Percentiles rank a stretch among this genome's conserved stretches.
Evolutionary conservation across 2,888 invertebrate genomes (phyloP).

Genomic region (Prenolepis imparis): DNA sequence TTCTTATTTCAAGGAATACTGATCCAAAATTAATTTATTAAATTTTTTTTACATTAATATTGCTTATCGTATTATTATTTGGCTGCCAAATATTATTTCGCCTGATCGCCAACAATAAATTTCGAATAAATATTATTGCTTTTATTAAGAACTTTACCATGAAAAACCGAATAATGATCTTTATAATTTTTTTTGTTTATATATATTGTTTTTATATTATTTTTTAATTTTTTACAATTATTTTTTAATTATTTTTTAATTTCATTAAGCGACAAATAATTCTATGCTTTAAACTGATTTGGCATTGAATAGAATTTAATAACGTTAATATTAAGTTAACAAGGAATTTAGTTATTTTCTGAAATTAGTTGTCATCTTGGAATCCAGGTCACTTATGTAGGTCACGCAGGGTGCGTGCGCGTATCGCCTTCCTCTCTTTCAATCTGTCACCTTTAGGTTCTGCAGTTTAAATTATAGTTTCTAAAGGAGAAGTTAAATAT

Average conservation of each 20-base stretch:
- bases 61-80: background rate
- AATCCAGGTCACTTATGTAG: constrained; percentile 60
- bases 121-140: background rate
- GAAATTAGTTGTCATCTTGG: constrained; percentile 20
- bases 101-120: background rate
- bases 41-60: background rate
- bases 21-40: background rate
- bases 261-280: no score
- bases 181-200: background rate
- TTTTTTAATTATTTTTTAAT: no score
- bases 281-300: background rate
- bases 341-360: constrained; percentile 22
- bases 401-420: constrained; percentile 55
- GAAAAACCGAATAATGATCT: background rate
- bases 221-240: no score
- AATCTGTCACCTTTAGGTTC: constrained; percentile 5
- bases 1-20: background rate
- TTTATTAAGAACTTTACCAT: background rate
- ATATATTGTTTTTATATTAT: background rate
- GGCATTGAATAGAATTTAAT: background rate
- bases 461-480: constrained; percentile 24
- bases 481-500: constrained; percentile 8
- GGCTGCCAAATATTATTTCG: background rate
- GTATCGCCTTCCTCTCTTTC: constrained; percentile 32
- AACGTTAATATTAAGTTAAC: background rate